A percentile compares a stretch with the other conserved stretches of the same genome.
Evolutionary conservation across 2,113 vertebrate genomes (phyloP).

Genomic region (Bujurquina vittata): DNA sequence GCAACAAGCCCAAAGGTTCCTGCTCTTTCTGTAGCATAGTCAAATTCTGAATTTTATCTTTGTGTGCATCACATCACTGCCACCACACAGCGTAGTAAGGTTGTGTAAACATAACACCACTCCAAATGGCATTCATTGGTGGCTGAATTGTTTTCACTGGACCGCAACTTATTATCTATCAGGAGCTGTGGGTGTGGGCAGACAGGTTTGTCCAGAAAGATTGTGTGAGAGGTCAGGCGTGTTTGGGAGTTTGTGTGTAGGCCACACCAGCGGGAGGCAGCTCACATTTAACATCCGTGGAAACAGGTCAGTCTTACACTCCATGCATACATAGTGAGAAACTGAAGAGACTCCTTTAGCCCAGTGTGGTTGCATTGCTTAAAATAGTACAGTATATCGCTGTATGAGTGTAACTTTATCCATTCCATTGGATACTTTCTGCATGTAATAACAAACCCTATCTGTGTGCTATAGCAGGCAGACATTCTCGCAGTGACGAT

Average conservation of each 20-base stretch:
- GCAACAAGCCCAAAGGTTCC: background rate
- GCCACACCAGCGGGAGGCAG: background rate
- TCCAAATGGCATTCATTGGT: background rate
- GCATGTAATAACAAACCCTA: no score
- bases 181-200: background rate
- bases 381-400: no score
- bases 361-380: background rate
- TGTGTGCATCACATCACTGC: background rate
- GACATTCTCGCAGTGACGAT: no score
- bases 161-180: background rate
- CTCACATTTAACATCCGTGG: background rate
- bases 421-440: no score
- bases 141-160: background rate
- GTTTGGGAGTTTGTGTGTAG: background rate
- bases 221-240: constrained; percentile 24
- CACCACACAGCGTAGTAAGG: constrained; percentile 22
- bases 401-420: no score
- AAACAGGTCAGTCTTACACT: background rate
- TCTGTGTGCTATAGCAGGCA: no score
- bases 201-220: background rate
- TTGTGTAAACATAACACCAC: constrained; percentile 22
- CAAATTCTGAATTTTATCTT: background rate
- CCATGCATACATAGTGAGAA: background rate
- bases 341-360: background rate
- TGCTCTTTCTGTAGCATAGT: background rate